Conservation (phyloP, 2,888 invertebrate genomes). For the Scaptomyza flava region DNA sequence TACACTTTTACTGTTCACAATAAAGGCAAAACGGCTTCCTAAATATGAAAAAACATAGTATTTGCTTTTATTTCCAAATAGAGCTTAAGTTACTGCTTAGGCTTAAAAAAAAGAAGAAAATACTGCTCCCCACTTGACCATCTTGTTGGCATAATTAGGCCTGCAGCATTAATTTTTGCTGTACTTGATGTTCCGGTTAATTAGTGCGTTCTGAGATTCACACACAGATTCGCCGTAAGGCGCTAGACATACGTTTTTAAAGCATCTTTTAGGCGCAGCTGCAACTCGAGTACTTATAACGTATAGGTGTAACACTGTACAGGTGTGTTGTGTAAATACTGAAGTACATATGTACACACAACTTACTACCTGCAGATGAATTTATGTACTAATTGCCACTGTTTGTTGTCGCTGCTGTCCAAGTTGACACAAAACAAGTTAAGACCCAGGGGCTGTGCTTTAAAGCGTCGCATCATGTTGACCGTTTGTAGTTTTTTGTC, state of each 20-base stretch:
- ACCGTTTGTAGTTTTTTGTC: constrained; percentile 42
- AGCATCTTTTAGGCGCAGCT: constrained; percentile 72
- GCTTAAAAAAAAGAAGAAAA: not conserved
- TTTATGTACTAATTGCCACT: constrained; percentile 68
- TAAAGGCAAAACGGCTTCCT: no score
- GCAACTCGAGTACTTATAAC: constrained; percentile 62
- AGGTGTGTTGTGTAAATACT: constrained; percentile 32
- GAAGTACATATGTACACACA: constrained; percentile 17
- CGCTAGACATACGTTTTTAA: constrained; percentile 48
- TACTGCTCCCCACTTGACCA: constrained; percentile 58
- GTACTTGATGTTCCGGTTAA: constrained; percentile 49
- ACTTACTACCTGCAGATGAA: constrained; percentile 14
- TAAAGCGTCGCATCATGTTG: constrained; percentile 57
- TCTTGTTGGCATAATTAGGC: constrained; percentile 48
- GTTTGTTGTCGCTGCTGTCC: constrained; percentile 51
- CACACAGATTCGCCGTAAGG: constrained; percentile 10
- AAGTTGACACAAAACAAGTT: constrained; percentile 74
- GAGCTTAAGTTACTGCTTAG: constrained; percentile 2
- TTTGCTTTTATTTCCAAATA: not conserved
- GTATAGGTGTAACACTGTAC: not conserved
- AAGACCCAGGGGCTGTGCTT: constrained; percentile 65
- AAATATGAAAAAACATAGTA: not conserved
- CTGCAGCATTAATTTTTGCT: constrained; percentile 29
- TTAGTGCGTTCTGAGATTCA: constrained; percentile 36
- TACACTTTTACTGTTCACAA: no score